Percentiles rank a stretch among this genome's conserved stretches.
Conservation (phyloP, 2,888 invertebrate species). For the Allophyes oxyacanthae region DNA sequence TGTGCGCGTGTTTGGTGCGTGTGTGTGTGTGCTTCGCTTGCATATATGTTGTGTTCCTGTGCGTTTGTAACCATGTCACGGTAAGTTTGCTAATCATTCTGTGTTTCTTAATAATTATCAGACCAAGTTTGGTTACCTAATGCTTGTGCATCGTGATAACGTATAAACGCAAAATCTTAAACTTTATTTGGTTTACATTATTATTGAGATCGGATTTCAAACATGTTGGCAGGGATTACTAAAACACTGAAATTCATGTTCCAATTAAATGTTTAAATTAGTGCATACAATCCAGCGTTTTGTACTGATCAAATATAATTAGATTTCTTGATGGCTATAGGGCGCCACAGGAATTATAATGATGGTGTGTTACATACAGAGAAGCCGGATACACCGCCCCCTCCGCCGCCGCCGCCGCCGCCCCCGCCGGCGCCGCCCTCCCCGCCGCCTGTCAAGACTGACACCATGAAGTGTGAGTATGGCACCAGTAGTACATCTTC, state of each 20-base stretch:
- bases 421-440: conserved; percentile 63
- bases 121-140: not conserved
- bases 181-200: not conserved
- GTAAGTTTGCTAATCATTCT: conserved; percentile 58
- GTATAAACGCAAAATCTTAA: not conserved
- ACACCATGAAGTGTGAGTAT: conserved; percentile 82
- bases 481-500: not conserved
- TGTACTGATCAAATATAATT: not conserved
- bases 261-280: too few relatives aligned
- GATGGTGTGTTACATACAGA: conserved; percentile 62
- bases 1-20: conserved; percentile 13
- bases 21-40: conserved; percentile 61
- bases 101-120: conserved; percentile 28
- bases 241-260: too few relatives aligned
- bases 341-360: conserved; percentile 1
- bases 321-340: too few relatives aligned
- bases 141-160: conserved; percentile 1
- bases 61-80: conserved; percentile 44
- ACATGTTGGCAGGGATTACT: too few relatives aligned
- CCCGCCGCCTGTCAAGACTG: conserved; percentile 70
- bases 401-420: conserved; percentile 77
- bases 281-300: not conserved
- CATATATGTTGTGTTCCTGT: conserved; percentile 46
- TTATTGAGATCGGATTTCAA: not conserved
- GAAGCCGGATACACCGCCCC: conserved; percentile 66